Percentiles rank a stretch among this genome's conserved stretches.
Conservation (phyloP, 2,888 invertebrate species). For the Fabriciana adippe region DNA sequence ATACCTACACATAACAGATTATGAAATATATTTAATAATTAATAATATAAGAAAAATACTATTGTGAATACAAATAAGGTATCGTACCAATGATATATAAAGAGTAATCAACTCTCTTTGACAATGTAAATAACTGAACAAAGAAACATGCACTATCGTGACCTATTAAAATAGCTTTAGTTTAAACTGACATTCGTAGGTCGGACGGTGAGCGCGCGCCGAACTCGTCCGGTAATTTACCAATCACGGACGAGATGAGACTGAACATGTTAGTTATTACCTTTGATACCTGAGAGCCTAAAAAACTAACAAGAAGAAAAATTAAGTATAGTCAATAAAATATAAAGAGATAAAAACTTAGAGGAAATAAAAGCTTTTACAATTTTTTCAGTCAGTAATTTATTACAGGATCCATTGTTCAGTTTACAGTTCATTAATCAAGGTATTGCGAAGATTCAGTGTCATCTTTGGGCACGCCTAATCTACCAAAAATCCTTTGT, state of each 20-base stretch:
- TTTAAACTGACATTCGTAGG: conserved; percentile 48
- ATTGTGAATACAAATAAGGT: background rate
- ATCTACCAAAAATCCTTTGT: conserved; percentile 37
- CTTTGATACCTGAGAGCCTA: conserved; percentile 49
- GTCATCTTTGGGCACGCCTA: conserved; percentile 60
- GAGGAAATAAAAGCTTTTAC: background rate
- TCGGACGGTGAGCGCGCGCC: conserved; percentile 56
- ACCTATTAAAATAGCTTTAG: conserved; percentile 38
- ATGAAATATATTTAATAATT: too few relatives aligned
- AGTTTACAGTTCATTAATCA: conserved; percentile 77
- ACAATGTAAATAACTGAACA: conserved; percentile 17
- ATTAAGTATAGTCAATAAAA: background rate
- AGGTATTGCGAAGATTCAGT: conserved; percentile 61
- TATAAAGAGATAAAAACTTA: background rate
- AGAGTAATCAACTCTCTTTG: conserved; percentile 1
- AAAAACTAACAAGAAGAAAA: background rate
- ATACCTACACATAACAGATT: too few relatives aligned
- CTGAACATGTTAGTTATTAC: conserved; percentile 38
- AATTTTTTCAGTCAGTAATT: conserved; percentile 21
- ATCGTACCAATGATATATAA: background rate
- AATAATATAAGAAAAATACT: too few relatives aligned
- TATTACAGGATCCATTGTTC: conserved; percentile 62
- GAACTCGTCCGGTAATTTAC: conserved; percentile 63
- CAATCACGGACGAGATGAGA: conserved; percentile 38
- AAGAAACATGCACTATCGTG: conserved; percentile 29